phyloP scores from a whole-genome alignment of 1,140 invertebrate genomes.

The Drosophila pandora region DNA sequence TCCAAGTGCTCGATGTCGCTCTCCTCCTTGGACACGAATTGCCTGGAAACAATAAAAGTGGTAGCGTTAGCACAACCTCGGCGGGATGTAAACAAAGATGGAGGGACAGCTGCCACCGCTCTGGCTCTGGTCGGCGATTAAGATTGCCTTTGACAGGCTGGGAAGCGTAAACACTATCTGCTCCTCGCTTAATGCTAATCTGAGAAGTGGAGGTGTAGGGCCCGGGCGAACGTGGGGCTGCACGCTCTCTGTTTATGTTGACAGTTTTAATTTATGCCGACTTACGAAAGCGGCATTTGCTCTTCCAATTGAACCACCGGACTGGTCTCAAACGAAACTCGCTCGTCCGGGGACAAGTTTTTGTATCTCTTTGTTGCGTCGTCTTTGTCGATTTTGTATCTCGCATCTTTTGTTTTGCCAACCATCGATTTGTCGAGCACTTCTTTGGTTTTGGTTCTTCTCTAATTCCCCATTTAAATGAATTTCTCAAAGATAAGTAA shows the following conservation, averaged over 20 bases:
- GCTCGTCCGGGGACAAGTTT: slow-evolving; percentile 20
- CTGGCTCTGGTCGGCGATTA: slow-evolving; percentile 37
- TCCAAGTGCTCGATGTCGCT: slow-evolving; percentile 93
- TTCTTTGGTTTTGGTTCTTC: slow-evolving; percentile 20
- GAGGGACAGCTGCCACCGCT: slow-evolving; percentile 6
- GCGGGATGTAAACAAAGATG: slow-evolving; percentile 57
- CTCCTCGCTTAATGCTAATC: slow-evolving; percentile 44
- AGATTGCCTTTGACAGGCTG: slow-evolving; percentile 22
- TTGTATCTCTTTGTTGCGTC: slow-evolving; percentile 44
- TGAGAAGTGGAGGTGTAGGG: slow-evolving; percentile 13
- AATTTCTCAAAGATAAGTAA: background rate
- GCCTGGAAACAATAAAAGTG: slow-evolving; percentile 85
- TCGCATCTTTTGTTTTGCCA: slow-evolving; percentile 13
- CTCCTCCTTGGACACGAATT: slow-evolving; percentile 93
- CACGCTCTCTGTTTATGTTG: slow-evolving; percentile 57
- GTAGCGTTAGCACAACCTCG: slow-evolving; percentile 58
- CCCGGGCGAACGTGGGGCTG: background rate
- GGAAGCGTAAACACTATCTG: slow-evolving; percentile 40
- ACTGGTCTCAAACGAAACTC: slow-evolving; percentile 13
- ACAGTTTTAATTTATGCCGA: slow-evolving; percentile 68
- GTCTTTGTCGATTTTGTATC: background rate
- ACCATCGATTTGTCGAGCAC: slow-evolving; percentile 31
- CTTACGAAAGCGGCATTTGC: slow-evolving; percentile 61
- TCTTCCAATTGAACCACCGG: slow-evolving; percentile 48
- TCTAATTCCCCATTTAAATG: background rate